Conservation (phyloP, 2,888 invertebrate genomes). For the Andrena chrysosceles region DNA sequence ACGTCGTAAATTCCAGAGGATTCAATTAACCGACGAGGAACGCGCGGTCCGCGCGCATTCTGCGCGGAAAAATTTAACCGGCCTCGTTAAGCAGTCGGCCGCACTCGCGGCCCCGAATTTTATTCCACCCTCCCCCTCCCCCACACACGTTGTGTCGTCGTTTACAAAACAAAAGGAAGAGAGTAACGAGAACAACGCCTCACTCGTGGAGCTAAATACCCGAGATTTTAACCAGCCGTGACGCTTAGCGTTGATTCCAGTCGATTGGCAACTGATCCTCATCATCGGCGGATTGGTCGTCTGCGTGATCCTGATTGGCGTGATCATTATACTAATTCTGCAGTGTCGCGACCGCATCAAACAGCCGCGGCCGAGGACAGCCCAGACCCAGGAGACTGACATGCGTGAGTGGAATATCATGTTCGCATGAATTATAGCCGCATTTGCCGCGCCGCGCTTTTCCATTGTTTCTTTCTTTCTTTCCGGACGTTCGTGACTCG, state of each 20-base stretch:
- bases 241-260: conserved; percentile 84
- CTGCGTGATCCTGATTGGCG: conserved; percentile 94
- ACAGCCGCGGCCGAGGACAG: conserved; percentile 81
- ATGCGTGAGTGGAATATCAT: conserved; percentile 82
- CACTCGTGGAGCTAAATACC: conserved; percentile 64
- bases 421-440: conserved; percentile 53
- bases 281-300: conserved; percentile 94
- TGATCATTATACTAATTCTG: conserved; percentile 93
- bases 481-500: conserved; percentile 30
- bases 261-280: conserved; percentile 86
- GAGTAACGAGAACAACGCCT: conserved; percentile 9
- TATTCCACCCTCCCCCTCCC: background rate
- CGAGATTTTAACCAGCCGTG: conserved; percentile 80
- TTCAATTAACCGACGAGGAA: conserved; percentile 45
- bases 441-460: conserved; percentile 36
- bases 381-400: conserved; percentile 83
- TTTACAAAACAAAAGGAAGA: background rate
- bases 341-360: conserved; percentile 88
- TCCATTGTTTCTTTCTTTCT: conserved; percentile 28
- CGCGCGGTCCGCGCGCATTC: background rate
- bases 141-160: background rate
- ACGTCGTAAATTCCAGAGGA: conserved; percentile 33
- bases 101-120: conserved; percentile 32
- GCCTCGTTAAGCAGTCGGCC: conserved; percentile 49
- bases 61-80: conserved; percentile 30